phyloP scores from a whole-genome alignment of 2,113 vertebrate genomes.

The Dinomys branickii region DNA sequence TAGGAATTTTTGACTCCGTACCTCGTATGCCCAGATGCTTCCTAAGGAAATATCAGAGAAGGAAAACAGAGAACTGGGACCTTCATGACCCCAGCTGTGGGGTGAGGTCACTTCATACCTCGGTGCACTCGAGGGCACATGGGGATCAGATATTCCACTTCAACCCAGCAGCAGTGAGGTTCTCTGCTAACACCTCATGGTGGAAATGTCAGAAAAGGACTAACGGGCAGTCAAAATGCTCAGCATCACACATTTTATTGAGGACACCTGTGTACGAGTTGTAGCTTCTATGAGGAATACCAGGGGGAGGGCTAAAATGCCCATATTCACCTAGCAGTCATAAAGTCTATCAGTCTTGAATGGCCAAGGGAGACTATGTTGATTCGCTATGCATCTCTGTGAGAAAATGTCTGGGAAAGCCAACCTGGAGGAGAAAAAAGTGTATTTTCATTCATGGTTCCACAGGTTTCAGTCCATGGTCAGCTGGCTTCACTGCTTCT shows the following conservation, averaged over 20 bases:
- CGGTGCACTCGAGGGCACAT: neutral
- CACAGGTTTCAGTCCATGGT: neutral
- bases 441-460: neutral
- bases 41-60: neutral
- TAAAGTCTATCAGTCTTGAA: neutral
- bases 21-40: neutral
- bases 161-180: neutral
- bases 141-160: neutral
- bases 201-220: neutral
- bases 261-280: neutral
- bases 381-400: neutral
- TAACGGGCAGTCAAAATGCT: neutral
- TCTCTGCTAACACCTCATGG: accelerated
- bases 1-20: neutral
- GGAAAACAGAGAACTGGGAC: neutral
- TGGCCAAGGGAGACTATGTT: neutral
- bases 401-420: neutral
- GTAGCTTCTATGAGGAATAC: neutral
- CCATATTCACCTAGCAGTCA: neutral
- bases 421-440: neutral
- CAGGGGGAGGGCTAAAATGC: accelerated
- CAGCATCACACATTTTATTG: neutral
- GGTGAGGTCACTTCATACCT: neutral
- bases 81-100: neutral
- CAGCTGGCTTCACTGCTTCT: neutral